Conservation (phyloP, 1,140 invertebrate species). For the Drosophila kepulauana region DNA sequence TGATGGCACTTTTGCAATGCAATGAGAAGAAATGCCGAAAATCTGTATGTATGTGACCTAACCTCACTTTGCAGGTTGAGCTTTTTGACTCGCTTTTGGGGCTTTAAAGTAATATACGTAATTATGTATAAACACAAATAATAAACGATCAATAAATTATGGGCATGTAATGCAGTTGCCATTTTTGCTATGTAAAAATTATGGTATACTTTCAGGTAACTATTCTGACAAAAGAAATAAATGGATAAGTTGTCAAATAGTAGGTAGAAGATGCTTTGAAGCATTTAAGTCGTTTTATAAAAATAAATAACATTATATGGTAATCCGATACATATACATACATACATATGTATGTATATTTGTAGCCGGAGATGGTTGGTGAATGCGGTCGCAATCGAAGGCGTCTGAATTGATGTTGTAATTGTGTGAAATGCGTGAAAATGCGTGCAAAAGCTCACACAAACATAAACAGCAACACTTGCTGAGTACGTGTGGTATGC, state of each 20-base stretch:
- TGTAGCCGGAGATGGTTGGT: not conserved
- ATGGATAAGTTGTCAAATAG: too few relatives aligned
- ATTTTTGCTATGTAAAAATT: not conserved
- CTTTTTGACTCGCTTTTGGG: not conserved
- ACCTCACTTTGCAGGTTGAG: slow-evolving; percentile 22
- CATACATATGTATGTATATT: too few relatives aligned
- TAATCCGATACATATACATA: too few relatives aligned
- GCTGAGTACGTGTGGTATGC: not conserved
- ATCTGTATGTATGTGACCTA: slow-evolving; percentile 26
- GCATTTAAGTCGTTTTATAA: too few relatives aligned
- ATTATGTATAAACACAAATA: slow-evolving; percentile 17
- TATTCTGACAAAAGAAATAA: not conserved
- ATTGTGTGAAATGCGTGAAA: slow-evolving; percentile 25
- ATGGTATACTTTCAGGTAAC: slow-evolving; percentile 30
- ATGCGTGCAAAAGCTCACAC: not conserved
- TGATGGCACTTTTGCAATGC: slow-evolving; percentile 20
- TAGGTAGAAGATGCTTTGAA: too few relatives aligned
- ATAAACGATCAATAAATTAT: slow-evolving; percentile 17
- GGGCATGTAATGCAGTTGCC: not conserved
- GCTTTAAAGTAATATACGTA: not conserved
- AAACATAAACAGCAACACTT: slow-evolving; percentile 7
- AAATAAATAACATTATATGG: too few relatives aligned
- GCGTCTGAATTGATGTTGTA: slow-evolving; percentile 31
- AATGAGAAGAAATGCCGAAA: slow-evolving; percentile 13
- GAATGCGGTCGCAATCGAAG: slow-evolving; percentile 18